These are phyloP conservation scores for Labeo rohita DNA, from an alignment of 2,113 vertebrate species.

Conservation along the genomic window DNA sequence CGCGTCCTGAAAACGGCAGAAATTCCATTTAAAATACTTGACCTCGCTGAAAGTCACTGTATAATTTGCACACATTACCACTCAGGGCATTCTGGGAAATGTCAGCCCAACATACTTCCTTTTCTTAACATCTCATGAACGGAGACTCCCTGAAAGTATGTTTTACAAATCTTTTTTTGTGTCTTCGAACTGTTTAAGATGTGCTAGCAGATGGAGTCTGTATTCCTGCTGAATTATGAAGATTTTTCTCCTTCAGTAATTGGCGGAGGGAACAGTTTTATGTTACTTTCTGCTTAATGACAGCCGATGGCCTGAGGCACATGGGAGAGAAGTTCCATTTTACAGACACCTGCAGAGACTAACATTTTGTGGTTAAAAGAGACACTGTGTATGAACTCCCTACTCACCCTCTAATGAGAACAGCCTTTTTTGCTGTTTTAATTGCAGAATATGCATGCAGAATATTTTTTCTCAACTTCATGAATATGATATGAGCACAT, in stretches of 20 bases:
- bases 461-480: constrained; percentile 11
- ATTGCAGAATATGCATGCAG: constrained; percentile 23
- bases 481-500: constrained; percentile 28
- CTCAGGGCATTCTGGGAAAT: constrained; percentile 19
- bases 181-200: background rate
- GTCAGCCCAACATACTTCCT: background rate
- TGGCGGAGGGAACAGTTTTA: background rate
- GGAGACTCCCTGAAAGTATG: background rate
- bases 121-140: background rate
- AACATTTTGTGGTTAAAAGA: background rate
- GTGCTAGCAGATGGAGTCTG: background rate
- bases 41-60: constrained; percentile 33
- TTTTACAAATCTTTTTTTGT: constrained; percentile 17
- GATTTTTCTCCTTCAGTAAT: constrained; percentile 21
- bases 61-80: constrained; percentile 19
- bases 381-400: constrained; percentile 1
- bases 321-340: background rate
- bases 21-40: constrained; percentile 19
- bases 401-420: constrained; percentile 23
- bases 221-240: constrained; percentile 18
- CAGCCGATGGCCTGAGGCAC: constrained; percentile 25
- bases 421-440: constrained; percentile 22
- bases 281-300: constrained; percentile 29
- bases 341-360: constrained; percentile 31
- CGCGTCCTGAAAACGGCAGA: background rate